Conservation (phyloP, 2,113 vertebrate genomes). For the Dromas ardeola region DNA sequence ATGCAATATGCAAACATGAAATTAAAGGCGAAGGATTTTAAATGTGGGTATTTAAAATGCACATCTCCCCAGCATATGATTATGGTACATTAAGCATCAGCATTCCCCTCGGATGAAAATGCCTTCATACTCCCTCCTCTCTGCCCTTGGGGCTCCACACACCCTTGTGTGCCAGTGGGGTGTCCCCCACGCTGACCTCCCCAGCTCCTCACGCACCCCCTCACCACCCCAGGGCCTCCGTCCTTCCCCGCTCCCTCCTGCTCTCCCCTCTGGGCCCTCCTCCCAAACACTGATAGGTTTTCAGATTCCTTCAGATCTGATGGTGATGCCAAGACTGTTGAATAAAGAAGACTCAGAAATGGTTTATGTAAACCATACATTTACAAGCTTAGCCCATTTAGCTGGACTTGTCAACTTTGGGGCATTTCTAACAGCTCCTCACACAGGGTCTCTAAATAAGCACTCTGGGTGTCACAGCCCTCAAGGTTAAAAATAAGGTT, state of each 20-base stretch:
- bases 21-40: neutral
- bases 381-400: neutral
- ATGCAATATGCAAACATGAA: constrained; percentile 31
- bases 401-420: neutral
- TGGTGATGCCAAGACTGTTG: neutral
- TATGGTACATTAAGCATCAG: neutral
- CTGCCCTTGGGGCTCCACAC: neutral
- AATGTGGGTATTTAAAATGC: constrained; percentile 20
- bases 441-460: neutral
- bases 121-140: neutral
- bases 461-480: neutral
- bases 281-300: neutral
- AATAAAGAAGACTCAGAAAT: neutral
- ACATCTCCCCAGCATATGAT: neutral
- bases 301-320: neutral
- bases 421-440: neutral
- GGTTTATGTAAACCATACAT: neutral
- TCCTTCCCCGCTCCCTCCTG: neutral
- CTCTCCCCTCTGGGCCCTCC: neutral
- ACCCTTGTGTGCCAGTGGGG: neutral
- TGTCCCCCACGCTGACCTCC: neutral
- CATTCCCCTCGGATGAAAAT: neutral
- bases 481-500: neutral
- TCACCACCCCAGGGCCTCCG: fast-evolving
- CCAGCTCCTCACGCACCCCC: fast-evolving